Base-by-base conservation (phyloP, 2,888 invertebrate species). In the Morinoia aosen region DNA sequence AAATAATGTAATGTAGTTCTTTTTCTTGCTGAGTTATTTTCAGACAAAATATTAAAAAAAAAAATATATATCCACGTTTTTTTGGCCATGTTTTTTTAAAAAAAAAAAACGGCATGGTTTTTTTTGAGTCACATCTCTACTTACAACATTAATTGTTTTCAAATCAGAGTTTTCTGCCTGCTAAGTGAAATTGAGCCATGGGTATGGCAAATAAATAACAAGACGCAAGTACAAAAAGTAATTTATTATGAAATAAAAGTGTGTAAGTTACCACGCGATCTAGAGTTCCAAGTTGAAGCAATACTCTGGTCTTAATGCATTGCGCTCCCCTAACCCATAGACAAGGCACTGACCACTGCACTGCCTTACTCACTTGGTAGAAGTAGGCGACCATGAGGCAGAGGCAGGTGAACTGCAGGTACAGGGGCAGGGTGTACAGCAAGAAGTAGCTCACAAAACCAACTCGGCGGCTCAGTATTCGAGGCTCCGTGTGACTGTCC, bases 331-430 rank as follows among this genome's bases (percentile, higher is more conserved):
- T 3, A 33, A 76, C 10, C 33, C 16, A 33, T 0, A n/a, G n/a
- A 76, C 19, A 10, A 76, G 33, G 76, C 25, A 0, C 76, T 76
- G 76, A 76, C 76, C 76, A 76, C 76, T 76, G 25, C 33, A 33
- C 76, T 76, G 76, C 33, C 76, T 33, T 1, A 76, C 76, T 76
- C 90, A 95, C 95, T 94, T 95, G 95, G 25, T 94, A 61, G 61
- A 95, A 95, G 90, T 95, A 96, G 33, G 94, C 91, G n/a, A 88
- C 91, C 56, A 96, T 95, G 61, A 96, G 93, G 48, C 95, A 95
- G 39, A 95, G 95, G 95, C 88, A 91, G 64, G 91, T 95, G 76
- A 96, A 96, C 93, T 95, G 95, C 57, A 96, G 95, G 76, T 95
- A 96, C 76, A 96, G 90, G 8, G 95, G 96, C 19, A 94, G 40